Conservation (phyloP, 2,888 invertebrate genomes). For the Cyclophora albipunctata region DNA sequence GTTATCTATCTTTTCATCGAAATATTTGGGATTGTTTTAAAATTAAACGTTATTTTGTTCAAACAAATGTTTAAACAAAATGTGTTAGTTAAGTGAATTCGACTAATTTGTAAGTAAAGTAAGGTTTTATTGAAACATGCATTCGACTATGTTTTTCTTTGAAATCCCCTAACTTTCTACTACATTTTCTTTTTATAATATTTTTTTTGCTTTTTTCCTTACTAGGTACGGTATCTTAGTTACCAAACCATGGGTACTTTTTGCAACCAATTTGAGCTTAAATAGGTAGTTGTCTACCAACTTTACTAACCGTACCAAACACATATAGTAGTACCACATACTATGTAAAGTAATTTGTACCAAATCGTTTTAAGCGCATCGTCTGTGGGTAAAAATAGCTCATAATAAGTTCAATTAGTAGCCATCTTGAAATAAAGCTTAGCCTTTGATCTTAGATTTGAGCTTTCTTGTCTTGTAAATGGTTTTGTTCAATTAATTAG, state of each 20-base stretch:
- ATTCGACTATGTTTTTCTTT: too few species aligned
- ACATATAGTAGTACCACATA: too few species aligned
- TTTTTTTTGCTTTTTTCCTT: too few species aligned
- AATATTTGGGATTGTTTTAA: slow-evolving; percentile 55
- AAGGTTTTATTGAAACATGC: too few species aligned
- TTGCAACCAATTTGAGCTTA: too few species aligned
- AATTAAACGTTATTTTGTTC: slow-evolving; percentile 23
- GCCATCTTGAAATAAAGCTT: slow-evolving; percentile 39
- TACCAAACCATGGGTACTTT: too few species aligned
- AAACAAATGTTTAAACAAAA: slow-evolving; percentile 38
- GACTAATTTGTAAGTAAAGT: too few species aligned
- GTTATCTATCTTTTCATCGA: slow-evolving; percentile 51
- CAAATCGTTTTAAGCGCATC: slow-evolving; percentile 39
- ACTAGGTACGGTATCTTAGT: too few species aligned
- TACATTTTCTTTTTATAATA: too few species aligned
- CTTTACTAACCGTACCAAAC: too few species aligned
- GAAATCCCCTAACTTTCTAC: too few species aligned
- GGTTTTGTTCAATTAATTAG: not conserved
- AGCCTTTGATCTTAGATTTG: slow-evolving; percentile 21
- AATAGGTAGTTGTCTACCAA: too few species aligned
- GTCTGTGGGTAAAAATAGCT: slow-evolving; percentile 47
- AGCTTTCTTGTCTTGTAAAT: not conserved
- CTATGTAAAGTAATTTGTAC: slow-evolving; percentile 38
- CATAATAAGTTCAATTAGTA: slow-evolving; percentile 53
- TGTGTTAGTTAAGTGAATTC: slow-evolving; percentile 29